phyloP scores from a whole-genome alignment of 2,888 invertebrate genomes.

The Dolomedes plantarius region DNA sequence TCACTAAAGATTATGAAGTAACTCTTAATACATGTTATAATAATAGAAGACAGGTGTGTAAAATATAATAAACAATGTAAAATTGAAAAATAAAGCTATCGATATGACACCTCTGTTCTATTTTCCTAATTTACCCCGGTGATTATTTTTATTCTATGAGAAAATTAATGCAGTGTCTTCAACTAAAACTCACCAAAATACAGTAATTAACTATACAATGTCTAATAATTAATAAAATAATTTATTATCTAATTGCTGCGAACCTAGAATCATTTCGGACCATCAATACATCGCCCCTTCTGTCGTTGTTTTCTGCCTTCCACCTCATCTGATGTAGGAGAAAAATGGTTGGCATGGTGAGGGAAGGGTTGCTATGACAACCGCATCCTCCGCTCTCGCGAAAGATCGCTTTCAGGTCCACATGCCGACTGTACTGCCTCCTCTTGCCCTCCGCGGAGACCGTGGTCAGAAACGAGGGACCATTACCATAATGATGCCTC shows the following conservation, averaged over 20 bases:
- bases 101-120: too few relatives aligned
- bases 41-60: too few relatives aligned
- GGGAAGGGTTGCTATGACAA: constrained; percentile 69
- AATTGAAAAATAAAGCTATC: too few relatives aligned
- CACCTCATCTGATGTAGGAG: constrained; percentile 71
- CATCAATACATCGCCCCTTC: constrained; percentile 22
- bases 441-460: constrained; percentile 20
- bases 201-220: too few relatives aligned
- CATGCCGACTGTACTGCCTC: constrained; percentile 54
- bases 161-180: too few relatives aligned
- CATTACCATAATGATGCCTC: constrained; percentile 51
- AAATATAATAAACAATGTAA: too few relatives aligned
- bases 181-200: too few relatives aligned
- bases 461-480: constrained; percentile 39
- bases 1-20: too few relatives aligned
- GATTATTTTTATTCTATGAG: too few relatives aligned
- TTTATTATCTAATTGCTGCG: not conserved
- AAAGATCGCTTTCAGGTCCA: constrained; percentile 70
- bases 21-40: too few relatives aligned
- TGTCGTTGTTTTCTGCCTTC: constrained; percentile 66
- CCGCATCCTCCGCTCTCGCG: constrained; percentile 59
- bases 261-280: not conserved
- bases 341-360: constrained; percentile 69
- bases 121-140: too few relatives aligned
- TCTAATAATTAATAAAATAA: too few relatives aligned